A percentile compares a stretch with the other conserved stretches of the same genome.
phyloP scores from a whole-genome alignment of 2,797 vertebrate species.

The Spea hammondii region DNA sequence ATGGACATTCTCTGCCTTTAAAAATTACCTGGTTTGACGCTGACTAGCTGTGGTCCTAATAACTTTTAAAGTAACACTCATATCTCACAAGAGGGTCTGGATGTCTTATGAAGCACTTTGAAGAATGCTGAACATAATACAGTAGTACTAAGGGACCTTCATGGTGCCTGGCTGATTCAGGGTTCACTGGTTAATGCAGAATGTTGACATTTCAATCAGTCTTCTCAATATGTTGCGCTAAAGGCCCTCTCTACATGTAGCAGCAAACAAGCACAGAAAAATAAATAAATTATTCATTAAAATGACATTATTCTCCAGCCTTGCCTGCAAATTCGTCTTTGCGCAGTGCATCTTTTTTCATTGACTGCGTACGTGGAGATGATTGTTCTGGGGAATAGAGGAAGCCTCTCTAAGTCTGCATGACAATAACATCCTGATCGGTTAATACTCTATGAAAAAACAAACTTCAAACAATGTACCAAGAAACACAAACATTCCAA shows the following conservation, averaged over 20 bases:
- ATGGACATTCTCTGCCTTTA: background rate
- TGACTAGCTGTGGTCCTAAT: too few species aligned
- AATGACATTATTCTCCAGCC: constrained; percentile 40
- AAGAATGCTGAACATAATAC: constrained; percentile 2
- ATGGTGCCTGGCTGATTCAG: constrained; percentile 7
- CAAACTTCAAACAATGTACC: constrained; percentile 47
- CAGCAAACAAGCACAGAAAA: constrained; percentile 11
- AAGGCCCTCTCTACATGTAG: constrained; percentile 13
- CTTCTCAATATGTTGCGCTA: constrained; percentile 18
- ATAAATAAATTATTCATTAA: constrained; percentile 47
- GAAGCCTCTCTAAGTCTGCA: constrained; percentile 23
- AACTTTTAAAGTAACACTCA: too few species aligned
- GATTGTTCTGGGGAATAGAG: constrained; percentile 31
- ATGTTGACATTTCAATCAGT: constrained; percentile 39
- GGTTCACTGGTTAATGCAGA: constrained; percentile 15
- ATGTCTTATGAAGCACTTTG: too few species aligned
- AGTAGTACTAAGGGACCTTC: background rate
- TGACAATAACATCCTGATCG: constrained; percentile 43
- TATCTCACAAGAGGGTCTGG: too few species aligned
- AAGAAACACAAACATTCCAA: constrained; percentile 38
- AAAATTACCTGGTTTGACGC: background rate
- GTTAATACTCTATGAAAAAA: constrained; percentile 37
- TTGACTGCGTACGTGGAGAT: constrained; percentile 26
- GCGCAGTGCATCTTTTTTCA: constrained; percentile 19
- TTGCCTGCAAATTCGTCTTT: constrained; percentile 20